Evolutionary conservation across 2,113 vertebrate genomes (phyloP).

Genomic region (Hippolais icterina): DNA sequence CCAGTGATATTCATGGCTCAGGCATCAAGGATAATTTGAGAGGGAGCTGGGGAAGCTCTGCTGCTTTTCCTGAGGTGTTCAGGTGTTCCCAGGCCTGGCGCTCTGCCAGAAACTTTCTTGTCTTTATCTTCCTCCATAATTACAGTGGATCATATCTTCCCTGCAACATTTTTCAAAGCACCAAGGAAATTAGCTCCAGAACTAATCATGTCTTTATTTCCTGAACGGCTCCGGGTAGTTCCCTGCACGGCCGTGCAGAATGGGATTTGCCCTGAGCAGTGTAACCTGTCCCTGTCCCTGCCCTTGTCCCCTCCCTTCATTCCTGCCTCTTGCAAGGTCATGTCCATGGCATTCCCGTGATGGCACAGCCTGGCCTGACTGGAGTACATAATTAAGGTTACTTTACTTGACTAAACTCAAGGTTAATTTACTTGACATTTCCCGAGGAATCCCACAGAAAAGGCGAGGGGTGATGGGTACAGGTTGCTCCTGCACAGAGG

Average conservation of each 20-base stretch:
- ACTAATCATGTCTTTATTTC: slow-evolving; percentile 41
- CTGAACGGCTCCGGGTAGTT: neutral
- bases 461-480: neutral
- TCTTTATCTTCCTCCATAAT: slow-evolving; percentile 10
- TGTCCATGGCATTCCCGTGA: neutral
- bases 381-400: accelerated
- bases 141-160: slow-evolving; percentile 24
- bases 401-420: neutral
- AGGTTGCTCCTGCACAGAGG: neutral
- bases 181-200: slow-evolving; percentile 42
- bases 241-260: accelerated
- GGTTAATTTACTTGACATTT: neutral
- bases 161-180: slow-evolving; percentile 38
- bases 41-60: neutral
- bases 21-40: neutral
- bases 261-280: neutral
- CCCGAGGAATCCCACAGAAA: too few relatives aligned
- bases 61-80: neutral
- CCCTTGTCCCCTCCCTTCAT: neutral
- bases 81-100: neutral
- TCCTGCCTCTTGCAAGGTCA: neutral
- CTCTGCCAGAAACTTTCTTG: neutral
- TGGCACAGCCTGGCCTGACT: neutral
- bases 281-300: neutral
- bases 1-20: neutral